Evolutionary conservation across 2,888 invertebrate species (phyloP).

Genomic region (Folsomia manolachei): DNA sequence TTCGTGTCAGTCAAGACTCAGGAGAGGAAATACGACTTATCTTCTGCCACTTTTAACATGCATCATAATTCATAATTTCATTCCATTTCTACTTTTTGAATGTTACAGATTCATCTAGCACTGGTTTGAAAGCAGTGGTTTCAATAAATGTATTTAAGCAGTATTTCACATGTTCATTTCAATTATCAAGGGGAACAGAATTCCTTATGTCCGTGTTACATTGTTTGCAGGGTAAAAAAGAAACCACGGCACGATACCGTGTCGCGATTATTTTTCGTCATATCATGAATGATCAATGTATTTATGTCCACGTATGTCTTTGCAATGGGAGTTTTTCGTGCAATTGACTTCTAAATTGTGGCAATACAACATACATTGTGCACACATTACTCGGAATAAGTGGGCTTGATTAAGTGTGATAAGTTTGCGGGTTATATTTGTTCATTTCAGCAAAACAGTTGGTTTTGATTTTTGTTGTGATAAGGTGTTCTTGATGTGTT

Average conservation of each 20-base stretch:
- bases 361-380: too few relatives aligned
- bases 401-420: too few relatives aligned
- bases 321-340: too few relatives aligned
- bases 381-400: too few relatives aligned
- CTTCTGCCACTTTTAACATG: slow-evolving; percentile 4
- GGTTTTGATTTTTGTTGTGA: neutral
- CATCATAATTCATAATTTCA: slow-evolving; percentile 10
- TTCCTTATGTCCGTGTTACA: neutral
- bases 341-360: too few relatives aligned
- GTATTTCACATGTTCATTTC: neutral
- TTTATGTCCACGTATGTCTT: too few relatives aligned
- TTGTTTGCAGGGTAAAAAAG: neutral
- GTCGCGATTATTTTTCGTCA: too few relatives aligned
- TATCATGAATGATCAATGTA: too few relatives aligned
- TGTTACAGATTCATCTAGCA: neutral
- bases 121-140: neutral
- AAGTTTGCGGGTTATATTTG: too few relatives aligned
- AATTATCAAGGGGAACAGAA: neutral
- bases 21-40: slow-evolving; percentile 5
- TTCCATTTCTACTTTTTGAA: neutral
- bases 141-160: too few relatives aligned
- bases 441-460: neutral
- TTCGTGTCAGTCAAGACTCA: slow-evolving; percentile 21
- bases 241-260: too few relatives aligned
- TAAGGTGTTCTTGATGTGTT: neutral